A percentile compares a stretch with the other conserved stretches of the same genome.
Evolutionary conservation across 2,113 vertebrate species (phyloP).

Genomic region (Phylloscopus whistleri): DNA sequence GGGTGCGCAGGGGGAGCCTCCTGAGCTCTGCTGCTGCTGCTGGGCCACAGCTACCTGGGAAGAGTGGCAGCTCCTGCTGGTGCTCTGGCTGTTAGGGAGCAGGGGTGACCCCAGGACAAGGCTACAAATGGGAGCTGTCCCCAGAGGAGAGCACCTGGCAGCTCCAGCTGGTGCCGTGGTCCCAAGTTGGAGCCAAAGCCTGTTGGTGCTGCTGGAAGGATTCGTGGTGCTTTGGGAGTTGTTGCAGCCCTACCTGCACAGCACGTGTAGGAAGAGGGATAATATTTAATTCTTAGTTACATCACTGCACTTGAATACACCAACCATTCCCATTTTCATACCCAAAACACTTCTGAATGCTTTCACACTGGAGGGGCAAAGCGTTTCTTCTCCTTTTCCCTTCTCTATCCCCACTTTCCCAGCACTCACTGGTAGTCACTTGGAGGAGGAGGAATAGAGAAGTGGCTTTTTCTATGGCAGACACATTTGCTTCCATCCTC

Average conservation of each 20-base stretch:
- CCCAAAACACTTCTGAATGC: not conserved
- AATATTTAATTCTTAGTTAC: not conserved
- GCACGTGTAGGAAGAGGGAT: not conserved
- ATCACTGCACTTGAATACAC: not conserved
- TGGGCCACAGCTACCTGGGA: not conserved
- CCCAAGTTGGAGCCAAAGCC: not conserved
- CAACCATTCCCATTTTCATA: not conserved
- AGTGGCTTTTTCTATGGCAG: not conserved
- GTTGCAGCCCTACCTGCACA: not conserved
- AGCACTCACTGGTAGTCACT: not conserved
- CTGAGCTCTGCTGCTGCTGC: not conserved
- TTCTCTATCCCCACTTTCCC: not conserved
- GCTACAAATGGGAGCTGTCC: not conserved
- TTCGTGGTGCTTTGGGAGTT: fast-evolving
- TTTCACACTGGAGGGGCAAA: not conserved
- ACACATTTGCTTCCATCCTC: not conserved
- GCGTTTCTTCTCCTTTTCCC: not conserved
- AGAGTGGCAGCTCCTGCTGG: not conserved
- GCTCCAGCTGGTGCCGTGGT: not conserved
- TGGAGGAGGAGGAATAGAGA: not conserved
- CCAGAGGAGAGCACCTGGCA: not conserved
- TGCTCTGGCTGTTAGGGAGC: not conserved
- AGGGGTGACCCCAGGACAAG: not conserved
- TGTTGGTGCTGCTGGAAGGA: not conserved
- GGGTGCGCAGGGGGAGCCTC: not conserved